phyloP scores from a whole-genome alignment of 2,888 invertebrate genomes.

The Ectemnius continuus region DNA sequence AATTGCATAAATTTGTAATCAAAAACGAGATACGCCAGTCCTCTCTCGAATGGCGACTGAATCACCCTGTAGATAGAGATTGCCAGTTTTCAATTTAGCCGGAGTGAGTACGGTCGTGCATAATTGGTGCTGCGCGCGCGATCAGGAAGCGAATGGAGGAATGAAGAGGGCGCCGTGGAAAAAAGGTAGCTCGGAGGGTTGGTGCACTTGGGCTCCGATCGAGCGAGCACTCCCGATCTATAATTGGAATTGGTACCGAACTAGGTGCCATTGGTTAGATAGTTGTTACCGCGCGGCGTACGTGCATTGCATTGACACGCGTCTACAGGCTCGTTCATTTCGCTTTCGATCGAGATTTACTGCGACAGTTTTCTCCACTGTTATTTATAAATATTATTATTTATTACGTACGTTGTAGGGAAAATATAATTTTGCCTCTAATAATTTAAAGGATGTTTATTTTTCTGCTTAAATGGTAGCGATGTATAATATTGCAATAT shows the following conservation, averaged over 20 bases:
- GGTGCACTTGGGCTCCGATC: constrained; percentile 13
- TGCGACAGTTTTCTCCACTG: too few relatives aligned
- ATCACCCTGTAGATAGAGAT: too few relatives aligned
- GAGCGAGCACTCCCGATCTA: constrained; percentile 57
- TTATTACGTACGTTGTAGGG: too few relatives aligned
- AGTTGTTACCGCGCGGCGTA: constrained; percentile 58
- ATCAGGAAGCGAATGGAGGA: constrained; percentile 37
- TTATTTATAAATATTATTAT: too few relatives aligned
- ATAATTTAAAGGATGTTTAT: too few relatives aligned
- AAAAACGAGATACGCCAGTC: too few relatives aligned
- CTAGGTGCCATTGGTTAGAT: constrained; percentile 60
- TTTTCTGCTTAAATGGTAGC: too few relatives aligned
- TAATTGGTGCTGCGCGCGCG: constrained; percentile 44
- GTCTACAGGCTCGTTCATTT: constrained; percentile 5
- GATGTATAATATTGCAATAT: too few relatives aligned
- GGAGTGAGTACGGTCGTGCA: constrained; percentile 9
- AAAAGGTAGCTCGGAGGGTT: constrained; percentile 27
- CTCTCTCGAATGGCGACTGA: too few relatives aligned
- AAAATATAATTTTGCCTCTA: too few relatives aligned
- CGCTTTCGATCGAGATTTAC: too few relatives aligned
- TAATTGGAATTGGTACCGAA: constrained; percentile 62
- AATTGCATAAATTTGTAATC: too few relatives aligned
- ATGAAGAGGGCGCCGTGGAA: constrained; percentile 17
- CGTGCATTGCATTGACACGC: constrained; percentile 57
- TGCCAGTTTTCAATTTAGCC: constrained; percentile 43